These are phyloP conservation scores for Leucophenga maculata DNA, from an alignment of 2,888 invertebrate genomes.

Conservation along the genomic window DNA sequence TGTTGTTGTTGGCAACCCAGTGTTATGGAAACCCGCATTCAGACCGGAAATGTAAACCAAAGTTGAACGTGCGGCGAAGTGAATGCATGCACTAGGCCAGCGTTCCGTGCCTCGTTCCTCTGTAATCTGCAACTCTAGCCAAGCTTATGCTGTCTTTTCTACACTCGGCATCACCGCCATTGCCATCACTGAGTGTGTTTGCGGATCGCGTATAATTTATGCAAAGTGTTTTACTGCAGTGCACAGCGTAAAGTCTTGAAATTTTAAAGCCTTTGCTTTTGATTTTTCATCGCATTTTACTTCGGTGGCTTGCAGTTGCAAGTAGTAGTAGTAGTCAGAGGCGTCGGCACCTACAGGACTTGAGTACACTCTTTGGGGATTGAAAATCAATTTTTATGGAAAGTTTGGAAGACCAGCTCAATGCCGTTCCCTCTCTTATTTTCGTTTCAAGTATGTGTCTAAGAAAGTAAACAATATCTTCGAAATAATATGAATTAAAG, in stretches of 20 bases:
- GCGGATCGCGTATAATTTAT: slow-evolving; percentile 3
- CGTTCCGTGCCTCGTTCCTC: not conserved
- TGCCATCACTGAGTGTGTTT: not conserved
- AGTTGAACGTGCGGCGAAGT: slow-evolving; percentile 20
- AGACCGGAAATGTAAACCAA: slow-evolving; percentile 25
- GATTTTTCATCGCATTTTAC: not conserved
- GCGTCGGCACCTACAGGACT: too few species aligned
- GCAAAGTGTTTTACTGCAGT: slow-evolving; percentile 15
- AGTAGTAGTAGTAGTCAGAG: too few species aligned
- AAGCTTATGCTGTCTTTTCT: not conserved
- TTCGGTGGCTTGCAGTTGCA: too few species aligned
- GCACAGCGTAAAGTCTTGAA: not conserved
- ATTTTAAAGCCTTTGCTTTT: slow-evolving; percentile 5
- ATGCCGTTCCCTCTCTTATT: too few species aligned
- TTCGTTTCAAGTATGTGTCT: too few species aligned
- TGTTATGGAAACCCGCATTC: slow-evolving; percentile 24
- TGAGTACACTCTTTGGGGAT: too few species aligned
- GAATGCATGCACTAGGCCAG: not conserved
- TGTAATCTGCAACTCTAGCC: slow-evolving; percentile 10
- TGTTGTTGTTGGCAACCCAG: not conserved
- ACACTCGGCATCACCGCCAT: not conserved
- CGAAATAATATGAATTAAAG: too few species aligned
- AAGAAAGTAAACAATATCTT: too few species aligned
- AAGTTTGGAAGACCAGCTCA: too few species aligned
- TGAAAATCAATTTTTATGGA: too few species aligned